Percentiles rank a stretch among this genome's conserved stretches.
Evolutionary conservation across 2,888 invertebrate species (phyloP).

Genomic region (Mythimna albipuncta): DNA sequence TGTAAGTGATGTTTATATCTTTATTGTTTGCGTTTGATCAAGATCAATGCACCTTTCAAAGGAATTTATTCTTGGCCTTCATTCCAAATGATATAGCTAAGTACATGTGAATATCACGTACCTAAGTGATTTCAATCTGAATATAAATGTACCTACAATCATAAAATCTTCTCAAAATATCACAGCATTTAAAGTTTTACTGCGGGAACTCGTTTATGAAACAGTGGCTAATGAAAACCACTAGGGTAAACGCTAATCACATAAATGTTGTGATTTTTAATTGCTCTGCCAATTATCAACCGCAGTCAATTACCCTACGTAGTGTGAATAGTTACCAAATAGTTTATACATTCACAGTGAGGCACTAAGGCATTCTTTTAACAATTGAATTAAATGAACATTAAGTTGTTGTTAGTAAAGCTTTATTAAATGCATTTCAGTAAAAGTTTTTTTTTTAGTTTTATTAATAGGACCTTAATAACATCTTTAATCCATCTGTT

Average conservation of each 20-base stretch:
- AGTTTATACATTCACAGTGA: constrained; percentile 29
- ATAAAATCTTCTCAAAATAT: constrained; percentile 15
- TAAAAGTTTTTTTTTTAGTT: too few relatives aligned
- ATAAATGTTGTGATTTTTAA: constrained; percentile 60
- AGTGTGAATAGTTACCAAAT: constrained; percentile 51
- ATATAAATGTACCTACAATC: constrained; percentile 25
- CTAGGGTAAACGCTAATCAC: constrained; percentile 53
- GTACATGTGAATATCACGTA: constrained; percentile 6
- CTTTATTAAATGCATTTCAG: not conserved
- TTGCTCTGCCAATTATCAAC: constrained; percentile 61
- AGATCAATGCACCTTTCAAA: constrained; percentile 20
- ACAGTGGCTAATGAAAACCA: constrained; percentile 37
- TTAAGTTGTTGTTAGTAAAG: not conserved
- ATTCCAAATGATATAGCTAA: constrained; percentile 10
- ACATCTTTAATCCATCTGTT: too few relatives aligned
- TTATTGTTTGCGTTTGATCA: constrained; percentile 9
- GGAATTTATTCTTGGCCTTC: not conserved
- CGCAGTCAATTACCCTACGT: constrained; percentile 43
- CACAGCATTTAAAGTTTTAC: constrained; percentile 21
- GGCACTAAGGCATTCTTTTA: constrained; percentile 30
- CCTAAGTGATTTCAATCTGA: constrained; percentile 13
- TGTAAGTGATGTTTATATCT: constrained; percentile 7
- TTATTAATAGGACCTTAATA: not conserved
- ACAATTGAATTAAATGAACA: constrained; percentile 10
- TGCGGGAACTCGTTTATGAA: constrained; percentile 29